phyloP scores from a whole-genome alignment of 2,113 vertebrate genomes.

The Megaceryle maxima region DNA sequence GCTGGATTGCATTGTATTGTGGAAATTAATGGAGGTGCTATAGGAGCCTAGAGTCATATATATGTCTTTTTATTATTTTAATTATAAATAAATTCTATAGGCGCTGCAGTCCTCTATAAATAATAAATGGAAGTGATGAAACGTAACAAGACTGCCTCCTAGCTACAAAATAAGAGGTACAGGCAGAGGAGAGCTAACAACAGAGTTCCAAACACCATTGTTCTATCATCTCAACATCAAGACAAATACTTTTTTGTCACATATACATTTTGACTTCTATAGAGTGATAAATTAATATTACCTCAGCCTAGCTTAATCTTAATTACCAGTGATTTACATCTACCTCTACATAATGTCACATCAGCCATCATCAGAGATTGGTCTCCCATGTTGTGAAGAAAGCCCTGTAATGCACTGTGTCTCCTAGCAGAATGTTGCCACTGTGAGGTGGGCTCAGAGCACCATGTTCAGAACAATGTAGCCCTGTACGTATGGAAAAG shows the following conservation, averaged over 20 bases:
- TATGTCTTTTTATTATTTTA: background rate
- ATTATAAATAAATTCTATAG: background rate
- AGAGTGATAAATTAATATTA: background rate
- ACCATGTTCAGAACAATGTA: background rate
- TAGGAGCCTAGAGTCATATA: background rate
- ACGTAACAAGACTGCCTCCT: background rate
- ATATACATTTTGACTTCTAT: background rate
- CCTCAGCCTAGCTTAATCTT: background rate
- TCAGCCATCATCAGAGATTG: background rate
- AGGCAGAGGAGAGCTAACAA: background rate
- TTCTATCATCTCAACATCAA: background rate
- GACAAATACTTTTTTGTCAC: background rate
- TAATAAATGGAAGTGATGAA: background rate
- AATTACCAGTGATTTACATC: background rate
- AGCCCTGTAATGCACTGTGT: background rate
- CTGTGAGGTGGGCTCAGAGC: background rate
- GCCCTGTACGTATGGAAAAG: background rate
- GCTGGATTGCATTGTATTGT: background rate
- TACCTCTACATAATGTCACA: background rate
- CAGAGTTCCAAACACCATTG: background rate
- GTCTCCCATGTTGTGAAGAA: background rate
- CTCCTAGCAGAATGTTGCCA: background rate
- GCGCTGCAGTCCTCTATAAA: background rate
- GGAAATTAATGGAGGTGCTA: background rate
- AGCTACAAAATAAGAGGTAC: background rate